Evolutionary conservation across 1,140 invertebrate species (phyloP).

Genomic region (Monomorium pharaonis): DNA sequence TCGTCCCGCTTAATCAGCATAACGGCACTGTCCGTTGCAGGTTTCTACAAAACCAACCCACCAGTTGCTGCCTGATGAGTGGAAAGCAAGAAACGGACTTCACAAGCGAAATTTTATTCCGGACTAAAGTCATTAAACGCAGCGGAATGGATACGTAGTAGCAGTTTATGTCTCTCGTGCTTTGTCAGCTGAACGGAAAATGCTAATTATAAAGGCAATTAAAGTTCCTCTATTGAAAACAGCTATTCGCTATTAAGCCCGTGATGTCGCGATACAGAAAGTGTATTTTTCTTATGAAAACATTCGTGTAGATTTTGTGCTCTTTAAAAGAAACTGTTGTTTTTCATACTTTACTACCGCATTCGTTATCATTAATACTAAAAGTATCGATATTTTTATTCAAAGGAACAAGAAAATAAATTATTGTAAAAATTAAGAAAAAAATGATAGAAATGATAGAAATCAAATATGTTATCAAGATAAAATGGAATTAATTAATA

Average conservation of each 20-base stretch:
- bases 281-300: background rate
- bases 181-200: constrained; percentile 38
- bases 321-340: background rate
- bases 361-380: background rate
- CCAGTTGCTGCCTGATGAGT: constrained; percentile 16
- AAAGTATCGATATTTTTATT: no score
- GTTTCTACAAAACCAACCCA: constrained; percentile 31
- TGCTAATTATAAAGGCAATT: constrained; percentile 51
- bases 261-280: background rate
- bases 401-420: no score
- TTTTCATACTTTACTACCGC: background rate
- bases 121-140: constrained; percentile 47
- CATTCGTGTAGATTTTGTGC: background rate
- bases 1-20: constrained; percentile 56
- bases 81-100: constrained; percentile 42
- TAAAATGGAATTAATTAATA: no score
- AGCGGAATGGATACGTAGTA: constrained; percentile 6
- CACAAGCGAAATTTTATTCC: constrained; percentile 53
- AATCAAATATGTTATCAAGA: no score
- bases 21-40: constrained; percentile 33
- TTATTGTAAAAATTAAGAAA: no score
- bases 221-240: constrained; percentile 1
- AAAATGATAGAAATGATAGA: no score
- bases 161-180: constrained; percentile 22
- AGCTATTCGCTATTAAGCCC: background rate